Base-by-base conservation (phyloP, 2,888 invertebrate genomes). In the Cabera pusaria region DNA sequence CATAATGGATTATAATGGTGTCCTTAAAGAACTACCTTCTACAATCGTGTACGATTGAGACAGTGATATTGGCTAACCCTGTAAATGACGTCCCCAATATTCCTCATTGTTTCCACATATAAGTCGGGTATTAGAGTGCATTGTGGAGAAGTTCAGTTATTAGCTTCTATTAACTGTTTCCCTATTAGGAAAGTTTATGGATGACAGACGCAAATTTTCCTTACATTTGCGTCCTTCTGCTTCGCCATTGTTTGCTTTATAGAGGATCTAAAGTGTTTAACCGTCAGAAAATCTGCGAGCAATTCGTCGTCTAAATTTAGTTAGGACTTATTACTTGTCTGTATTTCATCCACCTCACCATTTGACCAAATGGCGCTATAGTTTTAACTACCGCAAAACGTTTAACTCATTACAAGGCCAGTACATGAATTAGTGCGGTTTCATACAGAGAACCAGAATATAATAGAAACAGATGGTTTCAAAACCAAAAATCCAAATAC, bases 1-100 rank as follows among this genome's bases (percentile, higher is more conserved):
- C 81, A 81, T 85, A 85, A 84, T 80, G 77, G 73, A 72, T 72
- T 75, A 81, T 85, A 84, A 85, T 86, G 85, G 83, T 85, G 78
- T 81, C 73, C 79, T 85, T 86, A 84, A 84, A 77, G 72, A 70
- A 64, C 57, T 65, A 64, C 68, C 70, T 72, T 70, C 64, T 64
- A 64, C 61, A 66, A 63, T 70, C 64, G 66, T 58, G 58, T 59
- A 58, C 75, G 76, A 84, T 85, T 81, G 81, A 84, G 74, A 73
- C 72, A 72, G 71, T 73, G 78, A 84, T 83, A 84, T 68, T 62
- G 56, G 56, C 55, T 61, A 64, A 65, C 64, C 52, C 58, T 62
- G 68, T 86, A 86, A 86, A 85, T 84, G 85, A 84, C 81, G 69
- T 83, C 64, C 56, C 52, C 49, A 56, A 62, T 62, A 57, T 53